phyloP scores from a whole-genome alignment of 92 coral and sea anemone species.

The Phenganax subtilis region DNA sequence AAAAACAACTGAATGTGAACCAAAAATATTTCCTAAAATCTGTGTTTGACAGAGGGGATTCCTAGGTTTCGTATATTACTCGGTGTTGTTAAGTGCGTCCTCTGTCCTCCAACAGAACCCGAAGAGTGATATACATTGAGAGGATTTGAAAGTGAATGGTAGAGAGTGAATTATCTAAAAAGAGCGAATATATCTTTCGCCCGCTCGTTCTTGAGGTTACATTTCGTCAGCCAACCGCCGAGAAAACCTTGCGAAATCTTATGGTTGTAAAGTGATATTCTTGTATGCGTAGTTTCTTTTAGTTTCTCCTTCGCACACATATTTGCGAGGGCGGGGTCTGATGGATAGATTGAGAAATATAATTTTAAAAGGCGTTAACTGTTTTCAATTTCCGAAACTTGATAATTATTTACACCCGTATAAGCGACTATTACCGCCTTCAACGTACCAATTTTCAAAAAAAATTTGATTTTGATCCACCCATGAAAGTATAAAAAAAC shows the following conservation, averaged over 20 bases:
- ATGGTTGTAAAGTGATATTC: no score
- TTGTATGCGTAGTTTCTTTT: no score
- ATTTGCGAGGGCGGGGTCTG: no score
- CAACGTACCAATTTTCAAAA: not conserved
- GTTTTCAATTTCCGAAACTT: constrained; percentile 23
- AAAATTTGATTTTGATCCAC: not conserved
- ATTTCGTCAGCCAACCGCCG: no score
- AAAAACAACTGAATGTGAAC: not conserved
- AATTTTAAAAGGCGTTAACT: not conserved
- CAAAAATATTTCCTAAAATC: not conserved
- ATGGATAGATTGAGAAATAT: no score
- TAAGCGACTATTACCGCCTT: not conserved
- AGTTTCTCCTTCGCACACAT: no score
- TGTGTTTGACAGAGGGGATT: not conserved
- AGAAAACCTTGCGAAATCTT: no score
- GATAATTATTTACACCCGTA: not conserved
- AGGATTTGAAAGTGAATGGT: no score
- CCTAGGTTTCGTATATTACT: not conserved
- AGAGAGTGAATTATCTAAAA: no score
- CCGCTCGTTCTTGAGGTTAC: no score
- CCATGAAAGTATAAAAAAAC: not conserved
- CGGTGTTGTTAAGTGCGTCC: not conserved
- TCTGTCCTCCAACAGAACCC: not conserved
- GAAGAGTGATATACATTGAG: no score
- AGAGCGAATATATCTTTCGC: no score